Conservation (phyloP, 2,797 vertebrate species). For the Rhinella marina region DNA sequence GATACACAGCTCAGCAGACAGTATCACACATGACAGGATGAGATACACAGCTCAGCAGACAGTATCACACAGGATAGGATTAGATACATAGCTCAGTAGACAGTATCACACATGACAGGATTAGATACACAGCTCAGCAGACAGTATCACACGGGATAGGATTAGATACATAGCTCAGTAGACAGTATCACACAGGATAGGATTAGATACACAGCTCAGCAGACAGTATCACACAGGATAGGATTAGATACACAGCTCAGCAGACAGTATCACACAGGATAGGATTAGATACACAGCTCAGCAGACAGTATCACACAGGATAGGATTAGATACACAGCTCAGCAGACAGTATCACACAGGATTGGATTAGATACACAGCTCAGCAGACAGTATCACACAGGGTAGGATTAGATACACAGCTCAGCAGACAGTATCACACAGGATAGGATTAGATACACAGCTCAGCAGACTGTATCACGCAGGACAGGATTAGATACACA, state of each 20-base stretch:
- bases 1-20: neutral
- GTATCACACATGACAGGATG: neutral
- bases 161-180: neutral
- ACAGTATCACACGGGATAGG: neutral
- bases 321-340: too few species aligned
- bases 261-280: neutral
- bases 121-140: neutral
- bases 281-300: neutral
- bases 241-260: neutral
- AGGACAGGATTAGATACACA: neutral
- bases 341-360: neutral
- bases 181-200: neutral
- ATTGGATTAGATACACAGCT: neutral
- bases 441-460: neutral
- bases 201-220: neutral
- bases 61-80: neutral
- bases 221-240: neutral
- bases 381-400: neutral
- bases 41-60: neutral
- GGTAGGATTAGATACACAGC: neutral
- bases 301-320: neutral
- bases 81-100: neutral
- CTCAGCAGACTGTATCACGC: neutral
- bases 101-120: neutral
- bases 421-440: neutral